These are phyloP conservation scores for Scaptomyza caliginosa DNA, from an alignment of 2,888 invertebrate genomes.

Conservation along the genomic window DNA sequence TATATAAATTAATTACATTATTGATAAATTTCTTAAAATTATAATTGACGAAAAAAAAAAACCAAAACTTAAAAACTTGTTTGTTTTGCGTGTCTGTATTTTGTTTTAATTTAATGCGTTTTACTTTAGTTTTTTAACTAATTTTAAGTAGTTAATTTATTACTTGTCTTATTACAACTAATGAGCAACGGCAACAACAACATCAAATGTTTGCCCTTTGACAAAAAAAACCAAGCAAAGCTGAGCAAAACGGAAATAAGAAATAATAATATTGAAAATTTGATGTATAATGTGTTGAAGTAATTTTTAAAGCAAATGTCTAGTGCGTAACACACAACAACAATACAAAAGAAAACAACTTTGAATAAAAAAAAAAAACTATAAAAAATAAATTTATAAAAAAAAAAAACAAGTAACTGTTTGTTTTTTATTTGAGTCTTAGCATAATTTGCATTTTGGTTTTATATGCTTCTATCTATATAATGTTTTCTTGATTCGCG, in stretches of 20 bases:
- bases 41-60: constrained; percentile 38
- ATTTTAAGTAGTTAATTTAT: constrained; percentile 83
- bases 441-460: constrained; percentile 16
- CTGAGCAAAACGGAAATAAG: constrained; percentile 7
- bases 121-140: constrained; percentile 76
- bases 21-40: constrained; percentile 23
- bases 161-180: constrained; percentile 55
- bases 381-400: constrained; percentile 21
- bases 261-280: constrained; percentile 35
- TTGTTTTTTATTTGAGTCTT: constrained; percentile 49
- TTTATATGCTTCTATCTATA: constrained; percentile 14
- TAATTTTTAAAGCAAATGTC: constrained; percentile 66
- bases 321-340: constrained; percentile 63
- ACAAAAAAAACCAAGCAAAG: not conserved
- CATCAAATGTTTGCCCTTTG: constrained; percentile 12
- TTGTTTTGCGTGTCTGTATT: constrained; percentile 66
- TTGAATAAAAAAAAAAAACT: constrained; percentile 59
- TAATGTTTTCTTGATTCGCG: constrained; percentile 17
- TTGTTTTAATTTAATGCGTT: constrained; percentile 67
- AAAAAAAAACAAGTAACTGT: constrained; percentile 37
- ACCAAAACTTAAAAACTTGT: constrained; percentile 43
- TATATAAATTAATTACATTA: constrained; percentile 13
- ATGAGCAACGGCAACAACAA: constrained; percentile 22
- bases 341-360: constrained; percentile 29
- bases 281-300: constrained; percentile 54